Base-by-base conservation (phyloP, 2,113 vertebrate species). In the Rousettus leschenaultii region DNA sequence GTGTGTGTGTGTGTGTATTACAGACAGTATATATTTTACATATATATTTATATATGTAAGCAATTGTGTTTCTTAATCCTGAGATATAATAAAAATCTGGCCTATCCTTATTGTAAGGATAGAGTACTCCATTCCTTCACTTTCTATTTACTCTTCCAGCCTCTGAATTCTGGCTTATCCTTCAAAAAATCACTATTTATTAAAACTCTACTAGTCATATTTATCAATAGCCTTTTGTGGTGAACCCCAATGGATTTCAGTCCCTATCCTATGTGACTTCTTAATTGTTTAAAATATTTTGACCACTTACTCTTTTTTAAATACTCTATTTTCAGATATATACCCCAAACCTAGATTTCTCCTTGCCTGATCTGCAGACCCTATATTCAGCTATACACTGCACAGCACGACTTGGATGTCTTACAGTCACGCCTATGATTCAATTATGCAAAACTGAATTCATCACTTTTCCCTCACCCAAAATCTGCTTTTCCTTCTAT, bases 401-500 rank as follows among this genome's bases (percentile, higher is more conserved):
- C 8, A 14, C 71, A 35, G 88, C 94, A 71, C 40, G 90, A 80
- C 26, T 74, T 61, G 66, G 40, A 66, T 12, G 4, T 48, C n/a
- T 95, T 61, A 79, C 5, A 78, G 55, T 75, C n/a, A 73, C 28
- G 18, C 5, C 19, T 87, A 35, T 24, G 14, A 59, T 70, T 86
- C 14, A 40, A 9, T 53, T 55, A 48, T 24, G 38, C 33, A 74
- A 75, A 77, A 55, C 6, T 18, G n/a, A 95, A 80, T 91, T 40
- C 4, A 78, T 86, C 75, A 70, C 21, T 26, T 57, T 30, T 40
- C 63, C 26, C 13, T 77, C 9, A 66, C 7, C 71, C 22, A 11
- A 73, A 77, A 83, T 94, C n/a, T 84, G 26, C 55, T 91, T 95
- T 91, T 89, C 33, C 33, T 91, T 24, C n/a, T 91, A 19, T 82